Conservation (phyloP, 2,113 vertebrate species). For the Platycercus adscitus region DNA sequence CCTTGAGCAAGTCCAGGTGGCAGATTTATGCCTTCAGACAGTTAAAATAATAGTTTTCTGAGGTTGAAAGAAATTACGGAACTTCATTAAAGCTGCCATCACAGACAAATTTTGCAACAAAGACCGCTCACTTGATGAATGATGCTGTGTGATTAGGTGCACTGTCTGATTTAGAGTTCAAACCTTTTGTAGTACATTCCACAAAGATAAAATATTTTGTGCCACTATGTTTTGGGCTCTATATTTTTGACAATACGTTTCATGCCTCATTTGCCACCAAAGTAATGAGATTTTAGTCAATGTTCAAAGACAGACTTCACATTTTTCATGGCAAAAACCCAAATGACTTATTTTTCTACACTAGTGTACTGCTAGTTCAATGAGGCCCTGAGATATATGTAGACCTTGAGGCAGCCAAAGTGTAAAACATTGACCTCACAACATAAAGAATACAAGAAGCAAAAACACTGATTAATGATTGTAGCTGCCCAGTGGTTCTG, state of each 20-base stretch:
- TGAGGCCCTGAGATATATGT: constrained; percentile 17
- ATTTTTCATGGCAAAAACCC: constrained; percentile 50
- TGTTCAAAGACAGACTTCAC: constrained; percentile 22
- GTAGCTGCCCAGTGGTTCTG: not conserved
- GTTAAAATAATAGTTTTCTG: constrained; percentile 53
- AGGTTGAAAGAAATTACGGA: constrained; percentile 43
- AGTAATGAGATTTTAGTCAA: constrained; percentile 59
- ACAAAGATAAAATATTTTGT: constrained; percentile 46
- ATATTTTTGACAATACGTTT: constrained; percentile 61
- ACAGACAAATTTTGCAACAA: constrained; percentile 36
- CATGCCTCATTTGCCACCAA: constrained; percentile 55
- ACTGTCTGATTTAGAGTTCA: constrained; percentile 62
- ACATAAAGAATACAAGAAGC: not conserved
- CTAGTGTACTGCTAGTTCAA: not conserved
- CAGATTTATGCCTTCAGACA: constrained; percentile 43
- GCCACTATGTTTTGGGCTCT: constrained; percentile 17
- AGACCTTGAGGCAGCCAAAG: constrained; percentile 40
- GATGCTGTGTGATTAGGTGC: not conserved
- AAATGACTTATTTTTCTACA: constrained; percentile 48
- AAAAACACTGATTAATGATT: not conserved
- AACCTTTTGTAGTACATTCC: constrained; percentile 19
- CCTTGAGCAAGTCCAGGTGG: constrained; percentile 30
- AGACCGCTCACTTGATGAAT: not conserved
- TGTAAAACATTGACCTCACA: constrained; percentile 20
- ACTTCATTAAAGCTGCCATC: constrained; percentile 60